Evolutionary conservation across 1,140 invertebrate species (phyloP).

Genomic region (Rhopalosiphum padi): DNA sequence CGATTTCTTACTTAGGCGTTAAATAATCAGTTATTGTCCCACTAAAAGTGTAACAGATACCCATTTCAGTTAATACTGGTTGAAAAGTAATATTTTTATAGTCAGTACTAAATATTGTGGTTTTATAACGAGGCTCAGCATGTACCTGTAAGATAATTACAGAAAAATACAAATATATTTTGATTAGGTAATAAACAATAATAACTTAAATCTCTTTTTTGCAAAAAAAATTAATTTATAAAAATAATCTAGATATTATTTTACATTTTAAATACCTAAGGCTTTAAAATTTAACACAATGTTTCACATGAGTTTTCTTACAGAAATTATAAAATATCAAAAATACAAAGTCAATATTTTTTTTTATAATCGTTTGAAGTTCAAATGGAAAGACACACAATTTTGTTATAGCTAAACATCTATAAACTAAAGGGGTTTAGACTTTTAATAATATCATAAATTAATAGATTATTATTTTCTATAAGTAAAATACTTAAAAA

Average conservation of each 20-base stretch:
- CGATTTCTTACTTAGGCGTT: conserved; percentile 56
- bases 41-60: conserved; percentile 61
- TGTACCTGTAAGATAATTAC: conserved; percentile 55
- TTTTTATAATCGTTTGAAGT: too few relatives aligned
- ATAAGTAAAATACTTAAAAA: too few relatives aligned
- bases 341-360: too few relatives aligned
- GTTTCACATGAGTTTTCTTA: background rate
- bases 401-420: too few relatives aligned
- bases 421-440: too few relatives aligned
- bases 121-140: conserved; percentile 56
- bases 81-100: conserved; percentile 59
- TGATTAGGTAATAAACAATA: background rate
- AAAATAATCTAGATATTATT: background rate
- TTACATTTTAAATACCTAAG: background rate
- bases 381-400: too few relatives aligned
- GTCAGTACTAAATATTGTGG: conserved; percentile 59
- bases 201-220: background rate
- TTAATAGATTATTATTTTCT: too few relatives aligned
- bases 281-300: background rate
- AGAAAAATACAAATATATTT: background rate
- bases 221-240: too few relatives aligned
- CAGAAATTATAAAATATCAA: background rate
- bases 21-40: conserved; percentile 59
- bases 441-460: too few relatives aligned
- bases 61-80: conserved; percentile 61